Evolutionary conservation across 2,113 vertebrate species (phyloP), one percentile per base, ranked within the genome.

Genomic region (Dasypus novemcinctus): DNA sequence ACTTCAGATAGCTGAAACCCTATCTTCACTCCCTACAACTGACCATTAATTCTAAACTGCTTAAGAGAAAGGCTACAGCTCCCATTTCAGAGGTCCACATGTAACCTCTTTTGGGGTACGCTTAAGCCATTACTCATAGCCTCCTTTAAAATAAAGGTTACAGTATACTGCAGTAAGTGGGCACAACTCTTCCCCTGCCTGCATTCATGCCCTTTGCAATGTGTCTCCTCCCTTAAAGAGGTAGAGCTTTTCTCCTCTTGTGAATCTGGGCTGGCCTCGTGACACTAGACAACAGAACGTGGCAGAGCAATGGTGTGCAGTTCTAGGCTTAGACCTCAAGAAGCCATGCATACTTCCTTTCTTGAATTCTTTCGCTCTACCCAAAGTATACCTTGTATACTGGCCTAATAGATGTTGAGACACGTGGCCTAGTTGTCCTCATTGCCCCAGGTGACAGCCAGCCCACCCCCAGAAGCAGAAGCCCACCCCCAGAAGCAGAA

Each of bases 1-100:
- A 52, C 36, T 94, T 54, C 61, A 80, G 31, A 61, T 59, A 71
- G 13, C 25, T 92, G 29, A 80, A 97, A 88, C 91, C 15, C 2
- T 33, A 23, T 75, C 66, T 87, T 80, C 29, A 49, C 38, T 90
- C 23, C 11, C 29, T 2, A 12, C 86, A 89, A 72, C 31, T 72
- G 36, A 96, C 29, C 1, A 83, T 54, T 61, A 74, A 21, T 54
- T 90, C 84, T 49, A 52, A 84, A 4, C 7, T 29, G 43, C 17
- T 68, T 79, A 81, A 90, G 66, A 84, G 21, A 83, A 68, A 76
- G 31, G 7, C 36, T 68, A 41, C 23, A 49, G 38, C 36, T 95
- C 36, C 88, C 72, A 78, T 82, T 81, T 74, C 64, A 72, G 63
- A 85, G 15, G 27, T 54, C 54, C 33, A 86, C 4, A 46, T 12